Conservation (phyloP, 2,113 vertebrate species). For the Tretioscincus oriximinensis region DNA sequence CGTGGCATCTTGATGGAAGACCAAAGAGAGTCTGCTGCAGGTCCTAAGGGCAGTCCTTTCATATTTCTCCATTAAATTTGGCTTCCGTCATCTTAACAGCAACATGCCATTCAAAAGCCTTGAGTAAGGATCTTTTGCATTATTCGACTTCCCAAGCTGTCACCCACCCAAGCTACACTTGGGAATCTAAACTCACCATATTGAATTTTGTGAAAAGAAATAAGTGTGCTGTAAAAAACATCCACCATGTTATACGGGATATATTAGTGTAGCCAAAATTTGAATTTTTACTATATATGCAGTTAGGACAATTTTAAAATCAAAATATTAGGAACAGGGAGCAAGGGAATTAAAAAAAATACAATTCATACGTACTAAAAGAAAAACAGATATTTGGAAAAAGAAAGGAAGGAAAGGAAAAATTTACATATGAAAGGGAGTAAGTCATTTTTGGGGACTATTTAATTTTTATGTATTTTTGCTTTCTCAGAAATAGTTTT, state of each 20-base stretch:
- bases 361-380: neutral
- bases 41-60: constrained; percentile 26
- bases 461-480: constrained; percentile 22
- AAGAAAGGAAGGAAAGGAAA: constrained; percentile 1
- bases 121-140: neutral
- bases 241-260: too few species aligned
- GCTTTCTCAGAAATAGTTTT: constrained; percentile 5
- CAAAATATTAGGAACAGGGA: neutral
- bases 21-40: constrained; percentile 1
- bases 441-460: neutral
- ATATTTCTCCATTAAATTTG: constrained; percentile 5
- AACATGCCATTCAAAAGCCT: neutral
- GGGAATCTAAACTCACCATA: neutral
- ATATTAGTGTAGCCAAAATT: neutral
- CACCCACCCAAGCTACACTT: neutral
- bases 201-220: constrained; percentile 7
- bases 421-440: constrained; percentile 8
- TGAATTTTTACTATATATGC: constrained; percentile 4
- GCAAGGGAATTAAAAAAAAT: constrained; percentile 3
- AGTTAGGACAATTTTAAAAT: constrained; percentile 12
- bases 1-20: neutral
- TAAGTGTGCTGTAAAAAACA: neutral
- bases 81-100: constrained; percentile 7
- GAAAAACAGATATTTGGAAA: neutral
- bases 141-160: constrained; percentile 10